These are phyloP conservation scores for Columbina picui DNA, from an alignment of 2,113 vertebrate species.

Conservation along the genomic window DNA sequence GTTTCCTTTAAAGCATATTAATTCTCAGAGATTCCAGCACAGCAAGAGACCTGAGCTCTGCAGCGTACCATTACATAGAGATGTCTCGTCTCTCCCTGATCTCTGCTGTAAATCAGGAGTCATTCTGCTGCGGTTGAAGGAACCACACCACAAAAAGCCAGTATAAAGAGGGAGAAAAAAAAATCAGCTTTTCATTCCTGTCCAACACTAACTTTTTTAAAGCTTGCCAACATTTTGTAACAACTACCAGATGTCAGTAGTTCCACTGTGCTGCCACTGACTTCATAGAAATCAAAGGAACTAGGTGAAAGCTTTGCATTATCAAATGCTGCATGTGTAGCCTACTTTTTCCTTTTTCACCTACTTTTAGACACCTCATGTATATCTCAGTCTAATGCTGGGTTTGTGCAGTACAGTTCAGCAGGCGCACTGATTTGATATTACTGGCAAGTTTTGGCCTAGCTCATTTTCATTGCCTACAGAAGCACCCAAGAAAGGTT, in stretches of 20 bases:
- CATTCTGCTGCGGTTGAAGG: not conserved
- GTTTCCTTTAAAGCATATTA: not conserved
- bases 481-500: not conserved
- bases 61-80: not conserved
- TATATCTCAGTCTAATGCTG: not conserved
- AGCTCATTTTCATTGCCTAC: not conserved
- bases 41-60: not conserved
- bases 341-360: not conserved
- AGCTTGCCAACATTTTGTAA: not conserved
- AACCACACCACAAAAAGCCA: not conserved
- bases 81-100: not conserved
- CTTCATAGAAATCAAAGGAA: not conserved
- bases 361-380: not conserved
- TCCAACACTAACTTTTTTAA: not conserved
- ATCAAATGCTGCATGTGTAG: not conserved
- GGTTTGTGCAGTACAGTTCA: not conserved
- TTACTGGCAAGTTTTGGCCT: not conserved
- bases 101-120: not conserved
- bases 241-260: not conserved
- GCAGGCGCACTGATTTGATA: fast-evolving
- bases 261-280: not conserved
- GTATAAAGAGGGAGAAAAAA: not conserved
- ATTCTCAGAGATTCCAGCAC: not conserved
- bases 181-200: not conserved
- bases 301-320: not conserved